Evolutionary conservation across 2,888 invertebrate species (phyloP).

Genomic region (Dicyrtoma fusca): DNA sequence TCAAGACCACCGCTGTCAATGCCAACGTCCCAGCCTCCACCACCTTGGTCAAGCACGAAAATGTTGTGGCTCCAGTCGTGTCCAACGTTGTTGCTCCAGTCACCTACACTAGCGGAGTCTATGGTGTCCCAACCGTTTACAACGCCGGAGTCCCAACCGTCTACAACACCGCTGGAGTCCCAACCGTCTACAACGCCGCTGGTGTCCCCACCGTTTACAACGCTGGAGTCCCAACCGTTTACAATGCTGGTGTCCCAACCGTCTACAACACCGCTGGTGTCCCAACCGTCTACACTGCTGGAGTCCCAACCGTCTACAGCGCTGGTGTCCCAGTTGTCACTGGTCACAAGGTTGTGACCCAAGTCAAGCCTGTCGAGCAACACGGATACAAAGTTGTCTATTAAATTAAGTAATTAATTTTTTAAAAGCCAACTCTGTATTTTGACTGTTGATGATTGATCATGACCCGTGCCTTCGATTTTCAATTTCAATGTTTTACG

Average conservation of each 20-base stretch:
- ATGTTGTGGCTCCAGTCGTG: slow-evolving; percentile 11
- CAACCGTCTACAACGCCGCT: slow-evolving; percentile 21
- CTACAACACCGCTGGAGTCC: slow-evolving; percentile 15
- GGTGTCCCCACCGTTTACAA: not conserved
- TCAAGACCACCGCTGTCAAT: slow-evolving; percentile 24
- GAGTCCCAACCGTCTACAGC: not conserved
- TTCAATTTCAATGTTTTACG: no score
- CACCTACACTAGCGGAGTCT: slow-evolving; percentile 15
- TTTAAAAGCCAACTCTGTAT: not conserved
- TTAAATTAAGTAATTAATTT: slow-evolving; percentile 12
- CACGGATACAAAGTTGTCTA: slow-evolving; percentile 42
- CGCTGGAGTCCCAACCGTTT: slow-evolving; percentile 9
- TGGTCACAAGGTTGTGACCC: slow-evolving; percentile 23
- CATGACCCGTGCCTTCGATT: no score
- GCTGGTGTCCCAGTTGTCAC: slow-evolving; percentile 27
- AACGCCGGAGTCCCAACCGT: not conserved
- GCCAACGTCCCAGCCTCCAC: slow-evolving; percentile 25
- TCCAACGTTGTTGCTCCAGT: slow-evolving; percentile 30
- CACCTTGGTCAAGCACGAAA: slow-evolving; percentile 7
- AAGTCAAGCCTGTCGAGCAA: slow-evolving; percentile 41
- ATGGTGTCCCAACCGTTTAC: slow-evolving; percentile 6
- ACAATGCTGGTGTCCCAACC: slow-evolving; percentile 15
- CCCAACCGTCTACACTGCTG: slow-evolving; percentile 2
- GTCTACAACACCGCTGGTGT: slow-evolving; percentile 10
- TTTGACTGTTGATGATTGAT: no score